Base-by-base conservation (phyloP, 2,888 invertebrate species). In the Drosophila pseudotalamancana region DNA sequence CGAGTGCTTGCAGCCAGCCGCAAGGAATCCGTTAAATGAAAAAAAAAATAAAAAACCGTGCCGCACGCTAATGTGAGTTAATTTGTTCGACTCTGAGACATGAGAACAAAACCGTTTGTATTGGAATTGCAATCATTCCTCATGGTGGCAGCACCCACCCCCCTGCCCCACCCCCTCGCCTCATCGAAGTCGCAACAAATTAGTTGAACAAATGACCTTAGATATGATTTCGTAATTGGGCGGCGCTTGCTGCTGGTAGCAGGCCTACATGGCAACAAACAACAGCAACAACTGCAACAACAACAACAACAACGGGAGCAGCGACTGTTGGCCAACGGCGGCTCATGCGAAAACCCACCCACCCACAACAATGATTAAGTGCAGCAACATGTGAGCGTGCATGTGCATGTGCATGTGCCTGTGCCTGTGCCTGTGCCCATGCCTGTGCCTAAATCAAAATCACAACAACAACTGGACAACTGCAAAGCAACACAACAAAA, bases 201-300 rank as follows among this genome's bases (percentile, higher is more conserved):
- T 89, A 86, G 80, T 75, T 77, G 72, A 75, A 89, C 83, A 89
- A 89, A 88, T 88, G 89, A 89, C 89, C 90, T 89, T 87, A 89
- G 84, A 77, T 87, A 80, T 78, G 81, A 84, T 88, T 87, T 81
- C 80, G 88, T 75, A 88, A 89, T 82, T 80, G 79, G 77, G 66
- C 68, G 74, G 65, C 59, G 65, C 61, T 75, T 46, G 68, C 19
- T 43, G 62, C 71, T 49, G 60, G 49, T 49, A 46, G 59, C 60
- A 55, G 48, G 56, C 51, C 50, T 29, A 59, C 45, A 35, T 50
- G 27, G 46, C 63, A 59, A 56, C 40, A 43, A 45, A 57, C 48
- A 49, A 50, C 31, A 62, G 6, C 40, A 60, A 18, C 50, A 43
- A 21, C 46, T 23, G 18, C 31, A 23, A 40, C 34, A 39, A 50